Conservation (phyloP, 2,797 vertebrate genomes). For the Odontamblyopus lacepedii region DNA sequence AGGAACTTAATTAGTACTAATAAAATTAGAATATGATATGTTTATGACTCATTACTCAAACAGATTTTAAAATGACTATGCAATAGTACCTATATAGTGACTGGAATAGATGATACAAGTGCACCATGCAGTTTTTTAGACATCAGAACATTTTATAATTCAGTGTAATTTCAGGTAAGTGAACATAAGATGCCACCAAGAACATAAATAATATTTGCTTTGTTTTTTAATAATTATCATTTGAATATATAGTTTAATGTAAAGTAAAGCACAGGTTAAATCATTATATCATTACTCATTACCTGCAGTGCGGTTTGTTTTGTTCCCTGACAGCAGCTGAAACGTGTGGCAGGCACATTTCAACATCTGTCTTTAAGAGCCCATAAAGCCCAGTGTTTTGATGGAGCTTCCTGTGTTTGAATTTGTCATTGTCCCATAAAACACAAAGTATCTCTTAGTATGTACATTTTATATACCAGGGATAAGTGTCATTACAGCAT, state of each 20-base stretch:
- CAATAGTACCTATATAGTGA: background rate
- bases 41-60: conserved; percentile 1
- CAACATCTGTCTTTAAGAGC: conserved; percentile 8
- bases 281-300: background rate
- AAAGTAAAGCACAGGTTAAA: background rate
- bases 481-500: background rate
- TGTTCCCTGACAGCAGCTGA: background rate
- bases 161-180: no score
- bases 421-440: background rate
- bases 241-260: background rate
- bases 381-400: background rate
- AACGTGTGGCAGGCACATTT: background rate
- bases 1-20: background rate
- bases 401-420: conserved; percentile 17
- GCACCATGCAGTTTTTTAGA: no score
- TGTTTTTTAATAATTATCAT: background rate
- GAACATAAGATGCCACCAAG: background rate
- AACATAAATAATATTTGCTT: background rate
- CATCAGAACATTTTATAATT: no score
- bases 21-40: background rate
- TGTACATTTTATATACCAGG: no score
- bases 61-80: background rate
- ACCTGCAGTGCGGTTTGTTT: background rate
- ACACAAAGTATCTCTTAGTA: no score
- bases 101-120: background rate